phyloP scores from a whole-genome alignment of 2,888 invertebrate genomes.

The Andrena marginata region DNA sequence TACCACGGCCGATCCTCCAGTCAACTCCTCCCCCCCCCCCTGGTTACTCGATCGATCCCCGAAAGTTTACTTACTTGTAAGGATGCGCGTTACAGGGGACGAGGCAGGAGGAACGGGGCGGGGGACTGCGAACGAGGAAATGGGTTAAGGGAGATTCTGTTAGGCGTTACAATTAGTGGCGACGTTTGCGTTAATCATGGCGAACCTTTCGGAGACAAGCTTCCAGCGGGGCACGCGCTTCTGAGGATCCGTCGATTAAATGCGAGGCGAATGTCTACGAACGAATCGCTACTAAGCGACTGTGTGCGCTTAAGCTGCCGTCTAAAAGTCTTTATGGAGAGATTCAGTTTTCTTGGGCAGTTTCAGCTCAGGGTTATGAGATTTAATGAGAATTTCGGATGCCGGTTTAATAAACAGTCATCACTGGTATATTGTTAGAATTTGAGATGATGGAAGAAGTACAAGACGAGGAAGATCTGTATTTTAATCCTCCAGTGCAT shows the following conservation, averaged over 20 bases:
- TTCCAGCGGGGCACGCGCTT: not conserved
- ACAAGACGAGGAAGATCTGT: too few relatives aligned
- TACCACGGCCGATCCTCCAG: conserved; percentile 51
- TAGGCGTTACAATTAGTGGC: conserved; percentile 45
- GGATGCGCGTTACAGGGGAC: conserved; percentile 38
- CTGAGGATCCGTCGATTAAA: not conserved
- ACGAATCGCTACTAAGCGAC: not conserved
- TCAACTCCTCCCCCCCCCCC: conserved; percentile 35
- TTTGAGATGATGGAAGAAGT: too few relatives aligned
- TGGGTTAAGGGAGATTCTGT: conserved; percentile 47
- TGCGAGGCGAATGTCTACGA: not conserved
- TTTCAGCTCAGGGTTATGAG: not conserved
- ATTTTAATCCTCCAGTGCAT: too few relatives aligned
- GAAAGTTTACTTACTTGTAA: conserved; percentile 52
- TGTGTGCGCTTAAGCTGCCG: not conserved
- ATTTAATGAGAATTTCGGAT: too few relatives aligned
- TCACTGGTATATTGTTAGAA: too few relatives aligned
- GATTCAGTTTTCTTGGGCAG: not conserved
- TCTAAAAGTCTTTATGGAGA: not conserved
- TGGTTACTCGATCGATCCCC: conserved; percentile 55
- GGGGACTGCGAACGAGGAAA: conserved; percentile 30
- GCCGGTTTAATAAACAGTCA: too few relatives aligned
- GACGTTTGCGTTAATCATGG: conserved; percentile 49
- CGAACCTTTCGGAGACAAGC: not conserved
- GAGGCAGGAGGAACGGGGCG: not conserved